Evolutionary conservation across 1,140 invertebrate genomes (phyloP).

Genomic region (Listronotus bonariensis): DNA sequence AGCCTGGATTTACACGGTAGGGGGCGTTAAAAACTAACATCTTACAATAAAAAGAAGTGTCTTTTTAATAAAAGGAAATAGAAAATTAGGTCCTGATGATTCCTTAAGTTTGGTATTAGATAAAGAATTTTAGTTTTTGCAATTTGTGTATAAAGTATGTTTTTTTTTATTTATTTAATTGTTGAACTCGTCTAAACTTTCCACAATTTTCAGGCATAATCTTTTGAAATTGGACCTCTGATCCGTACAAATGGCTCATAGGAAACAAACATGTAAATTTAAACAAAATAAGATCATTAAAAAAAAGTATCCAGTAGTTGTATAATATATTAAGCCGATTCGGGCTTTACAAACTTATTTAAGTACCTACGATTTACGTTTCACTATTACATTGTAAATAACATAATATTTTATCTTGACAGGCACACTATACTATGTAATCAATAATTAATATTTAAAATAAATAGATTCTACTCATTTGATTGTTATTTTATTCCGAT

Average conservation of each 20-base stretch:
- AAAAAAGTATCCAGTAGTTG: slow-evolving; percentile 27
- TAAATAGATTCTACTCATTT: slow-evolving; percentile 55
- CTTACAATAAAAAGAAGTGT: too few species aligned
- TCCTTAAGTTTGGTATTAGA: too few species aligned
- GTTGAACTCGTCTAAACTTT: too few species aligned
- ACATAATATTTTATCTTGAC: slow-evolving; percentile 55
- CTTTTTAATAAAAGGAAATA: too few species aligned
- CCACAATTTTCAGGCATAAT: too few species aligned
- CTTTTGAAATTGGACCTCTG: too few species aligned
- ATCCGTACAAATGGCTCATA: background rate
- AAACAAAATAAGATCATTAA: slow-evolving; percentile 17
- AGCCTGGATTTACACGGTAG: too few species aligned
- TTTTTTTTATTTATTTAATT: too few species aligned
- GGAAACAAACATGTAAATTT: slow-evolving; percentile 18
- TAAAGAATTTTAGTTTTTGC: too few species aligned
- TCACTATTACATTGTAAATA: slow-evolving; percentile 57
- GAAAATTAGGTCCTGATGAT: too few species aligned
- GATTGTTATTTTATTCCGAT: slow-evolving; percentile 2
- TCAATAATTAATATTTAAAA: slow-evolving; percentile 57
- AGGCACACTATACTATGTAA: slow-evolving; percentile 57
- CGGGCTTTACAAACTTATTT: slow-evolving; percentile 47
- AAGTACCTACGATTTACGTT: slow-evolving; percentile 54
- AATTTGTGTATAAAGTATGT: too few species aligned
- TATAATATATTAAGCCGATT: slow-evolving; percentile 25
- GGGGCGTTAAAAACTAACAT: too few species aligned